Evolutionary conservation across 2,113 vertebrate species (phyloP).

Genomic region (Odocoileus hemionus): DNA sequence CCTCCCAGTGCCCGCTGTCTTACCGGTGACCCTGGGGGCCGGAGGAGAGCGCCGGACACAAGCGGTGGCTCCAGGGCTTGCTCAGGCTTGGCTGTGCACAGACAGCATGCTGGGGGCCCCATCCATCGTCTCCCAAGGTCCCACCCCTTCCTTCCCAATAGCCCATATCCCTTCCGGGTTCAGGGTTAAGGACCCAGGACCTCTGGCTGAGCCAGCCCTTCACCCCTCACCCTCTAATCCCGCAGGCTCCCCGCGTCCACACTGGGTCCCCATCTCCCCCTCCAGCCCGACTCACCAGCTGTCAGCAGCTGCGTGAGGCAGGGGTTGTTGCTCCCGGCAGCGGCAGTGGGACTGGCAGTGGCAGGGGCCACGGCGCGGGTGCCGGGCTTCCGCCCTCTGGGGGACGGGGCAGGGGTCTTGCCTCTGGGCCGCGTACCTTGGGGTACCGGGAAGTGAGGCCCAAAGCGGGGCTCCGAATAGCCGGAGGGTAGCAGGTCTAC

Average conservation of each 20-base stretch:
- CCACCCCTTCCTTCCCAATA: neutral
- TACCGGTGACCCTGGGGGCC: slow-evolving; percentile 71
- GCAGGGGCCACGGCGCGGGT: neutral
- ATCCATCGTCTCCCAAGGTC: neutral
- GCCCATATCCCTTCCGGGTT: neutral
- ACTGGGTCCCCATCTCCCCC: fast-evolving
- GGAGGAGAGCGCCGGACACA: neutral
- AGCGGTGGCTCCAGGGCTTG: slow-evolving; percentile 36
- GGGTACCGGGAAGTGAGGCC: slow-evolving; percentile 63
- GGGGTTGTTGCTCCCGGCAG: slow-evolving; percentile 65
- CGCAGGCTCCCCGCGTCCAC: too few relatives aligned
- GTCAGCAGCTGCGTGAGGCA: slow-evolving; percentile 88
- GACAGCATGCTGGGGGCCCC: neutral
- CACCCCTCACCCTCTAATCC: neutral
- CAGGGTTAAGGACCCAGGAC: neutral
- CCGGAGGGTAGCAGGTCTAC: slow-evolving; percentile 52
- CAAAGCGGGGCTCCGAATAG: slow-evolving; percentile 61
- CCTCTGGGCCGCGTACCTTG: slow-evolving; percentile 3
- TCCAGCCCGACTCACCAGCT: slow-evolving; percentile 59
- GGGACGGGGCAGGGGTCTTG: slow-evolving; percentile 14
- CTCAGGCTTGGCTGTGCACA: slow-evolving; percentile 79
- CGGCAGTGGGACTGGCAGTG: neutral
- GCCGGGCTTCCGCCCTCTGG: slow-evolving; percentile 40
- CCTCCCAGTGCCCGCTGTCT: slow-evolving; percentile 23
- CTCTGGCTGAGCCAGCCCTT: neutral